Conservation (phyloP, 2,797 vertebrate species). For the Setipinna tenuifilis region DNA sequence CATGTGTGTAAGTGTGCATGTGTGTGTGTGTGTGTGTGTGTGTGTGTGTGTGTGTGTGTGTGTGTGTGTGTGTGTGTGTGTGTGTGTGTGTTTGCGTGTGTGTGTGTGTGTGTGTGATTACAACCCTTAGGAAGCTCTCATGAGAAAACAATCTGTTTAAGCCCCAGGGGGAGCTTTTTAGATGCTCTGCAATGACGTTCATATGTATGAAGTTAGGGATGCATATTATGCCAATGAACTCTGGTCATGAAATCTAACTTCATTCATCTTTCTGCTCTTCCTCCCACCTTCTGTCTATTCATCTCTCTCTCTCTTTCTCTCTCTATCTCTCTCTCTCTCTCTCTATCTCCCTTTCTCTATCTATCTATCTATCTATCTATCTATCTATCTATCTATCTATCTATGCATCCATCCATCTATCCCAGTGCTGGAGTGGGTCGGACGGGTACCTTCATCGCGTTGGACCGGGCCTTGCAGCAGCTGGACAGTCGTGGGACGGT, state of each 20-base stretch:
- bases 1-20: background rate
- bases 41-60: too few relatives aligned
- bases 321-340: background rate
- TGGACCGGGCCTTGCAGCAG: conserved; percentile 92
- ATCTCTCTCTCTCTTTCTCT: background rate
- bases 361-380: too few relatives aligned
- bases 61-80: too few relatives aligned
- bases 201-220: background rate
- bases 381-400: too few relatives aligned
- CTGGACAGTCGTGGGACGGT: conserved; percentile 86
- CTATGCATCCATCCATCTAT: too few relatives aligned
- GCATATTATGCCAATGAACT: background rate
- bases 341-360: too few relatives aligned
- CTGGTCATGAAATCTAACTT: background rate
- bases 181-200: background rate
- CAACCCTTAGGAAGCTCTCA: background rate
- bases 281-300: background rate
- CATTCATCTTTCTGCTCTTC: background rate
- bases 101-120: background rate
- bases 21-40: too few relatives aligned
- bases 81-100: too few relatives aligned
- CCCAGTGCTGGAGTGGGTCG: conserved; percentile 93
- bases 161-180: background rate
- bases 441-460: conserved; percentile 91
- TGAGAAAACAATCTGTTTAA: background rate